Evolutionary conservation across 2,113 vertebrate species (phyloP), one percentile per base, ranked within the genome.

Genomic region (Tragelaphus strepsiceros): DNA sequence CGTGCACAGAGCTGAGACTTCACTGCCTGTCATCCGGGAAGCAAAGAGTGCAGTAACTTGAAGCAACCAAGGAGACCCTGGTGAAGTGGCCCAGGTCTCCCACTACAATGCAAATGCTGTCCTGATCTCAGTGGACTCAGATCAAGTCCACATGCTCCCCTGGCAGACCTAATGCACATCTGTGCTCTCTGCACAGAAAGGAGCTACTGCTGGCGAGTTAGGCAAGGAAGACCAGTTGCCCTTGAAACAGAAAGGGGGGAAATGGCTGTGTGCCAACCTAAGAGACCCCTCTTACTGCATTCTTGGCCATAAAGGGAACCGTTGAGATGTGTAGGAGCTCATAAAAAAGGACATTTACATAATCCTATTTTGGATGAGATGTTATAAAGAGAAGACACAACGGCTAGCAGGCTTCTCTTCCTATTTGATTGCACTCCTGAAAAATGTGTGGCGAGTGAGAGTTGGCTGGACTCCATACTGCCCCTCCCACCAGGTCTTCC

Each of bases 231-330:
- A 64, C n/a, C 80, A 12, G 8, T 94, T 71, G 82, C 95, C 93
- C 97, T 98, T 96, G 74, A 89, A 97, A 97, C 97, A 94, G 35
- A 88, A 87, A 95, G 93, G 77, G 49, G 26, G 26, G 2, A 54
- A 39, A 84, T 28, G 96, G 51, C 86, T 49, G 1, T 0, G 0
- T 35, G 64, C 64, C 95, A 93, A 7, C 81, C 58, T 81, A 9
- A 6, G 24, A 43, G 91, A 49, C 43, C 26, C 59, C 22, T 12
- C 71, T 71, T 22, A 43, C 83, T 86, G 7, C 28, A 9, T 97
- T 97, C 46, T 54, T 90, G n/a, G 58, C n/a, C 71, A 89, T 96
- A 90, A 24, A 17, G 32, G 54, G 84, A 96, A 78, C 83, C 32
- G 53, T 96, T 67, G 92, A 97, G 78, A 92, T 64, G 54, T 81